These are phyloP conservation scores for Abrostola triplasia DNA, from an alignment of 2,888 invertebrate species.

Conservation along the genomic window DNA sequence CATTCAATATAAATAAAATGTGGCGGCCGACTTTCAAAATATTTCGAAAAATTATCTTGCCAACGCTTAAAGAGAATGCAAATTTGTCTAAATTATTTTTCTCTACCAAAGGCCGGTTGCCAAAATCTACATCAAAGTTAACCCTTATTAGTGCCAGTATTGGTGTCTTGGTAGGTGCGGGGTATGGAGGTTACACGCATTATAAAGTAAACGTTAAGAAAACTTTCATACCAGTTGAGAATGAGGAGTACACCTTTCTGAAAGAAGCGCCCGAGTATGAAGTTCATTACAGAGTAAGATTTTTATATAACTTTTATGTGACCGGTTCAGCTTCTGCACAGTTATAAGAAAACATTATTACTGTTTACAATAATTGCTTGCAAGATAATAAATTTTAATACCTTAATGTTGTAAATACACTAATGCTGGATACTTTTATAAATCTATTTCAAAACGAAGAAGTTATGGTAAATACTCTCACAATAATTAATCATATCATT, in stretches of 20 bases:
- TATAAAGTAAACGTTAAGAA: slow-evolving; percentile 82
- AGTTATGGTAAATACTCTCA: too few species aligned
- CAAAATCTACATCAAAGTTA: slow-evolving; percentile 82
- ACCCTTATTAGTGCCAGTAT: slow-evolving; percentile 89
- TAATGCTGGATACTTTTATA: too few species aligned
- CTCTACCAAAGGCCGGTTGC: slow-evolving; percentile 75
- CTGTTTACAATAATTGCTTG: too few species aligned
- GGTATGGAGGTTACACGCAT: slow-evolving; percentile 86
- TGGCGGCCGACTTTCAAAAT: slow-evolving; percentile 78
- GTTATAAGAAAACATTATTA: background rate
- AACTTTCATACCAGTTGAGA: slow-evolving; percentile 63
- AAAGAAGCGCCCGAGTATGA: slow-evolving; percentile 83
- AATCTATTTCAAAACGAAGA: too few species aligned
- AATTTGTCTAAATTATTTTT: slow-evolving; percentile 69
- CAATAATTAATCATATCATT: too few species aligned
- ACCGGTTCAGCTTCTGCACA: background rate
- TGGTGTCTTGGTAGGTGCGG: slow-evolving; percentile 87
- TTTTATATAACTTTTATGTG: slow-evolving; percentile 4
- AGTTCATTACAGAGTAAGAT: slow-evolving; percentile 84
- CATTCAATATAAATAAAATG: slow-evolving; percentile 64
- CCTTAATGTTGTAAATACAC: too few species aligned
- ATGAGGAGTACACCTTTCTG: slow-evolving; percentile 81
- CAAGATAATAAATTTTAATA: too few species aligned
- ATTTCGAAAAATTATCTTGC: slow-evolving; percentile 72
- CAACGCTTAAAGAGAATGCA: slow-evolving; percentile 72